Percentiles rank a stretch among this genome's conserved stretches.
phyloP scores from a whole-genome alignment of 2,888 invertebrate species.

The Allygus modestus region DNA sequence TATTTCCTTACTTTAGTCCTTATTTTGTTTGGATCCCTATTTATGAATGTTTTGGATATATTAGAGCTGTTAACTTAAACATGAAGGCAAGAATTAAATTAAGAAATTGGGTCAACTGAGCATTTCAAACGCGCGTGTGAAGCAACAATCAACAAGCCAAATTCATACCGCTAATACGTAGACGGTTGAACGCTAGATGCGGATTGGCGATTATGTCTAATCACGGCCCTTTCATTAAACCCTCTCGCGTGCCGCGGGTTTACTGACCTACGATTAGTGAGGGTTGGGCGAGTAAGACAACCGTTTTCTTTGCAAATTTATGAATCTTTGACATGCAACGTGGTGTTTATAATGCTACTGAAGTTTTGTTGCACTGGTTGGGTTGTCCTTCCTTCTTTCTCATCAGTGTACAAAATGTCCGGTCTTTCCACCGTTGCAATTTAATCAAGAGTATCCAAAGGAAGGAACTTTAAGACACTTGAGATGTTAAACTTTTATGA shows the following conservation, averaged over 20 bases:
- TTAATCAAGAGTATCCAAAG: no score
- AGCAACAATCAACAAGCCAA: background rate
- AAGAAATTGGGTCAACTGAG: background rate
- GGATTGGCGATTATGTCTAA: conserved; percentile 12
- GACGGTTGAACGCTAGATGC: background rate
- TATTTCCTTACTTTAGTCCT: no score
- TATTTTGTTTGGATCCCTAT: no score
- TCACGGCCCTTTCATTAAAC: conserved; percentile 11
- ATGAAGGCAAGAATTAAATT: background rate
- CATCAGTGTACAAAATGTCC: no score
- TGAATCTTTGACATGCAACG: background rate
- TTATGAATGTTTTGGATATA: no score
- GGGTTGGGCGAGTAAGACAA: background rate
- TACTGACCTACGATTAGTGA: conserved; percentile 29
- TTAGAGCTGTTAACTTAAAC: no score
- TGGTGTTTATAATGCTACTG: background rate
- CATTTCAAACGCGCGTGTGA: background rate
- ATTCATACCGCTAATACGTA: background rate
- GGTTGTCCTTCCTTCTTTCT: no score
- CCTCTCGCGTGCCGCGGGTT: background rate
- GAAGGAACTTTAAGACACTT: no score
- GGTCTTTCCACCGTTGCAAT: no score
- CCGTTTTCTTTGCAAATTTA: conserved; percentile 32
- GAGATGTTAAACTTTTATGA: no score
- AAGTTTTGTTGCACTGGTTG: no score